Evolutionary conservation across 1,140 invertebrate genomes (phyloP).

Genomic region (Papilio machaon): DNA sequence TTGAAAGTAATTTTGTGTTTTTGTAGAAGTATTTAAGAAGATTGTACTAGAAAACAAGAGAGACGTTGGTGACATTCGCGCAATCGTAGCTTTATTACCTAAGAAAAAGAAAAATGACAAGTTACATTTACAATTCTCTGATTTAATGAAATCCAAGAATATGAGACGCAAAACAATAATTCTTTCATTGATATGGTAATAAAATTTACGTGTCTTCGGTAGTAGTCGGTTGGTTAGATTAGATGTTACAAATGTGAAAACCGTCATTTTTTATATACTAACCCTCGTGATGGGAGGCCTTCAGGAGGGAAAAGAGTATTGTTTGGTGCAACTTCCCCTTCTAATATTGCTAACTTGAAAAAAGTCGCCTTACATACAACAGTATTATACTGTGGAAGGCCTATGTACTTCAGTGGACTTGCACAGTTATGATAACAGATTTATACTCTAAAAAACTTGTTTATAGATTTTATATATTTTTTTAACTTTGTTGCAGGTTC

Average conservation of each 20-base stretch:
- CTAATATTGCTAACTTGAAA: no score
- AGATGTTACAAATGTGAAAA: no score
- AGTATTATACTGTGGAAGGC: no score
- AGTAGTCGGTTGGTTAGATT: background rate
- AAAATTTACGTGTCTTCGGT: background rate
- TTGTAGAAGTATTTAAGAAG: conserved; percentile 36
- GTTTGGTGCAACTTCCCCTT: no score
- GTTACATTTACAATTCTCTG: conserved; percentile 51
- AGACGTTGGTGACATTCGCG: background rate
- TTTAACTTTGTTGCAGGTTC: conserved; percentile 79
- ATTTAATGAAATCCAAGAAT: conserved; percentile 77
- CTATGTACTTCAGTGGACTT: no score
- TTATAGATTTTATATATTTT: background rate
- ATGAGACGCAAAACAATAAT: conserved; percentile 88
- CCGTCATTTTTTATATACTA: no score
- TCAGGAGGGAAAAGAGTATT: no score
- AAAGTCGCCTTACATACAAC: no score
- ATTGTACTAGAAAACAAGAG: conserved; percentile 39
- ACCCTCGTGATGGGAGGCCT: no score
- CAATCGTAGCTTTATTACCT: conserved; percentile 13
- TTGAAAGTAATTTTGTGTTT: background rate
- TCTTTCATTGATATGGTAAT: conserved; percentile 86
- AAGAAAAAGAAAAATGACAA: conserved; percentile 38
- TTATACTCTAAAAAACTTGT: no score
- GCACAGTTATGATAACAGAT: no score